Evolutionary conservation across 2,113 vertebrate genomes (phyloP), one percentile per base, ranked within the genome.

Genomic region (Syrmaticus mikado): DNA sequence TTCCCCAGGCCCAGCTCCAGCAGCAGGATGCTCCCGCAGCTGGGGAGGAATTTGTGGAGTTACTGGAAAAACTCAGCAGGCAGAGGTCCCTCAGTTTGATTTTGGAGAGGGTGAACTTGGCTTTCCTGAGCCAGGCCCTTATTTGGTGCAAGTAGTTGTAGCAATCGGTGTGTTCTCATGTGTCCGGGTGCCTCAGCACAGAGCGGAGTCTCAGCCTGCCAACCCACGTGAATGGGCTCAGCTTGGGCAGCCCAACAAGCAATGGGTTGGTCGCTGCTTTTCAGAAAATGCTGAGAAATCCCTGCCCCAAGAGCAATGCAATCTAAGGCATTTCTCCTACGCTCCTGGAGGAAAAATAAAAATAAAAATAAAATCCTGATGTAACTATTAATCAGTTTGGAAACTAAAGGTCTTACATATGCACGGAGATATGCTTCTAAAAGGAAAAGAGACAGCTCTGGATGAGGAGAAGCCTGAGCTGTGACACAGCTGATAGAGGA

Each of bases 21-120:
- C 41, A 67, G 38, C 25, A 75, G 28, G 73, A 46, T 36, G 13
- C 6, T 50, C 46, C 45, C 21, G 36, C 0, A 0, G 32, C 40
- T 52, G 30, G 36, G 53, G 66, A 67, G 75, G 65, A 24, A 86
- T 36, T 12, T 52, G 30, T 3, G 0, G 32, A 85, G 55, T 5
- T 2, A 16, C 6, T 19, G 24, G 3, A 40, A 62, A 34, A 80
- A 55, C 36, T 66, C 22, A 15, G 0, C 0, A 45, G 40, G 34
- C 1, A 71, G 61, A 40, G 5, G 17, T 34, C 25, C 13, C 25
- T 3, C 2, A 8, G 13, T 15, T 73, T 62, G 55, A 28, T 55
- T 86, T 81, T 55, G 32, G 13, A 57, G 13, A 3, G 13, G 12
- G 15, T 85, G 61, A 90, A 25, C 11, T 50, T 14, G 4, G 3